Percentiles rank a stretch among this genome's conserved stretches.
Evolutionary conservation across 2,797 vertebrate species (phyloP).

Genomic region (Neopelma chrysocephalum): DNA sequence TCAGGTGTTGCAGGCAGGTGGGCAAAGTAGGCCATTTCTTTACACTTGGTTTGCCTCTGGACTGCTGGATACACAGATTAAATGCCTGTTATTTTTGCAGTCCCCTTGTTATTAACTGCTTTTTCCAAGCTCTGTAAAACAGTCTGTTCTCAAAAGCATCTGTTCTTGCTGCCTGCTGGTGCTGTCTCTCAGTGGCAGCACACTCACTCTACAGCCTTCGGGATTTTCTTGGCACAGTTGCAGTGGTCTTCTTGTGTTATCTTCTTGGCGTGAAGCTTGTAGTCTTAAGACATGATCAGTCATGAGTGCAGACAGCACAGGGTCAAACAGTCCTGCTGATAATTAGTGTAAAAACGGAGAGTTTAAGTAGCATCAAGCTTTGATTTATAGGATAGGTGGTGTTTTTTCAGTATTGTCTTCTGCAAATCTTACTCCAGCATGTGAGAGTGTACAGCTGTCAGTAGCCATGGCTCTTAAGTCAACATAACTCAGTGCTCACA

Average conservation of each 20-base stretch:
- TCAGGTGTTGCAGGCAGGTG: background rate
- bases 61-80: background rate
- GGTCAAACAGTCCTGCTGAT: background rate
- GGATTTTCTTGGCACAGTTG: constrained; percentile 18
- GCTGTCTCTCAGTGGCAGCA: background rate
- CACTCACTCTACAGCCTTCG: background rate
- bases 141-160: background rate
- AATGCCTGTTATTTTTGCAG: background rate
- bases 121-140: background rate
- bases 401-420: background rate
- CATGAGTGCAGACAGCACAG: constrained; percentile 7
- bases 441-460: background rate
- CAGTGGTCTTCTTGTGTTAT: background rate
- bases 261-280: constrained; percentile 16
- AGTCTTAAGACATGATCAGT: constrained; percentile 10
- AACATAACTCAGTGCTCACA: background rate
- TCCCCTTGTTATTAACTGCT: background rate
- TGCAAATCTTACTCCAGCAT: background rate
- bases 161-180: background rate
- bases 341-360: background rate
- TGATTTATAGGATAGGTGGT: background rate
- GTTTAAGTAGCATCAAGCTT: background rate
- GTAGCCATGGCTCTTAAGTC: background rate
- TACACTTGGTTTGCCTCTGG: background rate
- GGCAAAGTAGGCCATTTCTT: background rate